Base-by-base conservation (phyloP, 2,797 vertebrate species). In the Anguilla marmorata region DNA sequence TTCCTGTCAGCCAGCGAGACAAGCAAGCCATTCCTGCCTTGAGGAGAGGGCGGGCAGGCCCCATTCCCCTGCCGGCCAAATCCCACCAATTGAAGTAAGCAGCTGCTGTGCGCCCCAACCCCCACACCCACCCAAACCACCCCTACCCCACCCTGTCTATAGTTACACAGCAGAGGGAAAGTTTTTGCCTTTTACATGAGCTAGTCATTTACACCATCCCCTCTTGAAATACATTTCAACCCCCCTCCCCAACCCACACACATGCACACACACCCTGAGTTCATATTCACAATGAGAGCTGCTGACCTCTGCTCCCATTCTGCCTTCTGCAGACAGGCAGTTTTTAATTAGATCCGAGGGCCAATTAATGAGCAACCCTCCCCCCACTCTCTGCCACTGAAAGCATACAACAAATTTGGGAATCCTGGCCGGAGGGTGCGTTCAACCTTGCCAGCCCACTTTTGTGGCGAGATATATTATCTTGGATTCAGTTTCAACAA, bases 71-170 rank as follows among this genome's bases (percentile, higher is more conserved):
- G 27, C 83, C 60, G 86, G 88, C 63, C 89, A 84, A 89, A 90
- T 88, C n/a, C 80, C 84, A 88, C 88, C 16, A 92, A 94, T 88
- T 92, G 93, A 94, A 92, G 89, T 90, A 93, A 92, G 93, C 95
- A 96, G 95, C 95, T 96, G 95, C 89, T 88, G 27, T 89, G 87
- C 86, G 60, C 88, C 90, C 87, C 80, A 91, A 21, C 79, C 79
- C 41, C 41, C 85, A 4, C 45, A 0, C 45, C 33, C 86, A 80
- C 86, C 50, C 56, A 19, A 16, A 74, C 4, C 27, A 50, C 69
- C 0, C 72, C 33, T 76, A 58, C 84, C 58, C 66, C 11, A 19
- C 87, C 54, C 85, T 74, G 88, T 92, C 93, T 93, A 93, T 93
- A 93, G 92, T 92, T 93, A 93, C 87, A 80, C 88, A 33, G 2